Evolutionary conservation across 2,888 invertebrate genomes (phyloP), one percentile per base, ranked within the genome.

Genomic region (Hypselothyrea guttata): DNA sequence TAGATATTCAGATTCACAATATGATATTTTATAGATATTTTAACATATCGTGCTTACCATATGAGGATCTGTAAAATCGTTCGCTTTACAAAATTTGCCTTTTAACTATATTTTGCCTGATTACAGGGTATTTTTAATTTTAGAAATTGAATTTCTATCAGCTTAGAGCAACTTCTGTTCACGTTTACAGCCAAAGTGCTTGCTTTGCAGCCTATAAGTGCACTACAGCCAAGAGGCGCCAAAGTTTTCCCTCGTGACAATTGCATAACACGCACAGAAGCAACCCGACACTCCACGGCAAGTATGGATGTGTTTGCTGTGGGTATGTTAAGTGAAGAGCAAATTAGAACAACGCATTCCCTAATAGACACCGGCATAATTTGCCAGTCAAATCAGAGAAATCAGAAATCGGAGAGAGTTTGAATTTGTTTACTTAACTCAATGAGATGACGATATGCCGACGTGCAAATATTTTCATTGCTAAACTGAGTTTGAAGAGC

Each of bases 381-480:
- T 54, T 56, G 31, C 47, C 33, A 49, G 30, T 45, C 12, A 9
- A 8, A 12, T 3, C 1, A 1, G 5, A 7, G 27, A 1, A 12
- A 7, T 11, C 46, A 57, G 69, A 65, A 61, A 58, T 52, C 46
- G 30, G 44, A 33, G 34, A 27, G 64, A 55, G 44, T 63, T 69
- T 67, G 79, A 78, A 74, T 76, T 64, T 75, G 67, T 76, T 79
- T 76, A 57, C 63, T 55, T 58, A 77, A 71, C 75, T 71, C 66
- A 71, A 65, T 75, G 62, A 74, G 75, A 62, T 54, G 56, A 34
- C 55, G 66, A 62, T 60, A 69, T 61, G 53, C 16, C 13, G 28
- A 35, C 57, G 73, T 67, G 72, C 60, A 66, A 64, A 71, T 71
- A 71, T 70, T 69, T 57, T 65, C 47, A 61, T 47, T 30, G 62